Base-by-base conservation (phyloP, 2,113 vertebrate species). In the Phainopepla nitens region DNA sequence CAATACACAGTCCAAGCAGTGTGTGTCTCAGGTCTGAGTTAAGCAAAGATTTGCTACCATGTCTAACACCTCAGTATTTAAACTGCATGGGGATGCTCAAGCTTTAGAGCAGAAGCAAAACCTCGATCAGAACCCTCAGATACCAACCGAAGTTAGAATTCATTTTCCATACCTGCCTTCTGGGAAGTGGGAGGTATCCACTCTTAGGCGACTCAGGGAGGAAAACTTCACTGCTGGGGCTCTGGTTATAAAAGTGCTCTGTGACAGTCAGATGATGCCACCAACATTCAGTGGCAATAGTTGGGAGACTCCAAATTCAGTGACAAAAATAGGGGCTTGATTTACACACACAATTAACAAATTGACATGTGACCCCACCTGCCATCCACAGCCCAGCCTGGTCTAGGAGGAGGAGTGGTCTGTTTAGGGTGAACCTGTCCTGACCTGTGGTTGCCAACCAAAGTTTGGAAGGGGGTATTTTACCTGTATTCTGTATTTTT, bases 311-410 rank as follows among this genome's bases (percentile, higher is more conserved):
- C 12, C 45, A 80, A 76, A 80, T 61, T 61, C 62, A 61, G 13
- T n/a, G 36, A 20, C 10, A 51, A 57, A 88, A 85, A 24, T 27
- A 6, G 24, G 10, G 28, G 6, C 7, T 28, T 10, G 4, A 7
- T 64, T 88, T 90, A 2, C 3, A 44, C 3, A 4, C 7, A 16
- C 1, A 66, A n/a, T 25, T 41, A 66, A 57, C 22, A 56, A 69
- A 73, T 58, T 39, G 29, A 25, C 0, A 0, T 39, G 12, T 2
- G 0, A 35, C 28, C 24, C 31, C 20, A 64, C 4, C 7, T 11
- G 1, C 12, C 14, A 39, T 31, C 36, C 65, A 57, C 9, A 65
- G 4, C 25, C n/a, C 31, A 36, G 8, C 27, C 28, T 51, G 20
- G 4, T 36, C 13, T 42, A 45, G 29, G 45, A 4, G 20, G 58